These are phyloP conservation scores for Anguilla rostrata DNA, from an alignment of 2,113 vertebrate species.

Conservation along the genomic window DNA sequence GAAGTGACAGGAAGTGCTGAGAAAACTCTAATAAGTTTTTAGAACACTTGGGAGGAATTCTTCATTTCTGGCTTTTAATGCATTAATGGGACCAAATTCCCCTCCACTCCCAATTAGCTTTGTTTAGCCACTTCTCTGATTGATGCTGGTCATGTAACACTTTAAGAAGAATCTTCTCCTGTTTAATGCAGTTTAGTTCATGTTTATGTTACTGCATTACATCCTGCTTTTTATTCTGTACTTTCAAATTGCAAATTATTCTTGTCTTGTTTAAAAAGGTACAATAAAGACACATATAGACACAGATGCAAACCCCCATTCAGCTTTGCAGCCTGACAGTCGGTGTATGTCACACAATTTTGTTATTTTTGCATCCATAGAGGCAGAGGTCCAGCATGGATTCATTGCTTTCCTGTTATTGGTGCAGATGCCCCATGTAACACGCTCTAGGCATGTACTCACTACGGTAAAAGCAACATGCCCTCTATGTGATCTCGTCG, in stretches of 20 bases:
- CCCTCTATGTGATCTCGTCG: too few species aligned
- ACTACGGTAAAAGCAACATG: too few species aligned
- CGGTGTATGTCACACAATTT: slow-evolving; percentile 25
- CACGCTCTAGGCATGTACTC: too few species aligned
- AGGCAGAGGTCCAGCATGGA: neutral
- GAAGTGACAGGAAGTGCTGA: too few species aligned
- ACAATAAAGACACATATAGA: slow-evolving; percentile 30
- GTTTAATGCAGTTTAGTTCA: neutral
- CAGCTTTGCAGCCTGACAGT: slow-evolving; percentile 14
- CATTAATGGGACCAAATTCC: too few species aligned
- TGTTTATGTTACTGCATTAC: neutral
- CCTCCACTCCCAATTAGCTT: too few species aligned
- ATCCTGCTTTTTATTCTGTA: slow-evolving; percentile 14
- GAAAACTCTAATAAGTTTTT: too few species aligned
- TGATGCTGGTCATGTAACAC: neutral
- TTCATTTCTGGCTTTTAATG: too few species aligned
- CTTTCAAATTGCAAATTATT: slow-evolving; percentile 17
- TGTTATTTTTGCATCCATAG: neutral
- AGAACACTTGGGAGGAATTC: too few species aligned
- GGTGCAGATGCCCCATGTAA: too few species aligned
- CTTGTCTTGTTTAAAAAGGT: slow-evolving; percentile 15
- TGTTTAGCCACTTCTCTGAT: too few species aligned
- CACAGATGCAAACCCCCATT: slow-evolving; percentile 17
- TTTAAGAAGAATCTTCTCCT: neutral
- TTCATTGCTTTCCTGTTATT: too few species aligned